Base-by-base conservation (phyloP, 2,113 vertebrate genomes). In the Charina bottae region DNA sequence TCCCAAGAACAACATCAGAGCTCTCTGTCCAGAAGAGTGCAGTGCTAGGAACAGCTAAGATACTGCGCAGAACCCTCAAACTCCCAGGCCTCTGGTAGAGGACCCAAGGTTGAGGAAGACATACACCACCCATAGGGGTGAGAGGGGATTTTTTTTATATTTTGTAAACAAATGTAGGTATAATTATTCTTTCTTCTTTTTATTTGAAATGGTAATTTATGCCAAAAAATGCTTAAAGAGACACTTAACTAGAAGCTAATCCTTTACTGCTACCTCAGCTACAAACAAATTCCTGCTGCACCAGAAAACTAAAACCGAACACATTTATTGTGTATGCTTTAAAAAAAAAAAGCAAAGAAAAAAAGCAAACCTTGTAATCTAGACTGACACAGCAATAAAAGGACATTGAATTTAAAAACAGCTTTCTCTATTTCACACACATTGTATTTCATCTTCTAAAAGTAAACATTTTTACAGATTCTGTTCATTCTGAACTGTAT, bases 401-500 rank as follows among this genome's bases (percentile, higher is more conserved):
- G 60, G 56, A 26, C 1, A 17, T 64, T 53, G 85, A 55, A 88
- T 90, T 95, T 96, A 15, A 26, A 89, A 78, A 87, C n/a, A 95
- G 89, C 93, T 88, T 33, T 62, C 24, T 53, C 86, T 87, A 55
- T 90, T 92, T 91, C 58, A 93, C 33, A 88, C 89, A 83, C 28
- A 26, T 23, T 19, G 88, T 0, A 64, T 83, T 84, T 92, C 42
- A 83, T 60, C 6, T 83, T 23, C 42, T 59, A 60, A 24, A 93
- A 19, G 89, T 90, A 90, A 90, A 92, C 21, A 83, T 90, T 91
- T 89, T 91, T 83, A 94, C 21, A 49, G 8, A 93, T 94, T 95
- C 92, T 91, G 89, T 89, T 94, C 2, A 90, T 95, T 94, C 93
- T 96, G 83, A 83, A 93, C 19, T 12, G 53, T 93, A 93, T 90